A percentile compares a stretch with the other conserved stretches of the same genome.
These are phyloP conservation scores for Parambassis ranga DNA, from an alignment of 2,797 vertebrate species.

Conservation along the genomic window DNA sequence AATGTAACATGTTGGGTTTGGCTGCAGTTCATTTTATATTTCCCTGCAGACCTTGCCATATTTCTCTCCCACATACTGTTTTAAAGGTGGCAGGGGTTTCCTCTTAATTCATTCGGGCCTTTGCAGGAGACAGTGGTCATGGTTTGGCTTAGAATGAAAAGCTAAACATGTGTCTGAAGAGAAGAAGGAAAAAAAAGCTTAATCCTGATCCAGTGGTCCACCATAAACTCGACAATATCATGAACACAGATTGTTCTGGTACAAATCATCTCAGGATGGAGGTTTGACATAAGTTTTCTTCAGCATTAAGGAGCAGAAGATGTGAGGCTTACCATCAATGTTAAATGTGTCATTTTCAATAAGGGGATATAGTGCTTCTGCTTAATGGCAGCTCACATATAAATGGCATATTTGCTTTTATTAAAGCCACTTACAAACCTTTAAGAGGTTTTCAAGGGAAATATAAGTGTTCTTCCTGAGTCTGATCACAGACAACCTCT, in stretches of 20 bases:
- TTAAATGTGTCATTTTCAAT: conserved; percentile 56
- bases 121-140: conserved; percentile 56
- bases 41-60: conserved; percentile 45
- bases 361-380: conserved; percentile 12
- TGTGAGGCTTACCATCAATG: conserved; percentile 46
- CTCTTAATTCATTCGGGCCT: conserved; percentile 52
- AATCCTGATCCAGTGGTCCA: conserved; percentile 47
- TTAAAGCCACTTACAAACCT: neutral
- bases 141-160: conserved; percentile 54
- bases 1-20: conserved; percentile 73
- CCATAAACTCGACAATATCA: conserved; percentile 46
- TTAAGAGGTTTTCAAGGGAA: neutral
- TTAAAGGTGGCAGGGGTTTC: conserved; percentile 59
- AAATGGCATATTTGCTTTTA: neutral
- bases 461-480: too few species aligned
- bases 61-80: conserved; percentile 23
- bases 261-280: conserved; percentile 50
- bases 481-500: too few species aligned
- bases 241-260: conserved; percentile 44
- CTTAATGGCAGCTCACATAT: conserved; percentile 1
- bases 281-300: conserved; percentile 43
- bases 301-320: conserved; percentile 43
- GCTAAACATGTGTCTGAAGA: conserved; percentile 40
- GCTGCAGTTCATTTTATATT: conserved; percentile 56
- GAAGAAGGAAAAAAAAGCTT: conserved; percentile 24